Base-by-base conservation (phyloP, 2,797 vertebrate genomes). In the Mormyrus hasselquistii region DNA sequence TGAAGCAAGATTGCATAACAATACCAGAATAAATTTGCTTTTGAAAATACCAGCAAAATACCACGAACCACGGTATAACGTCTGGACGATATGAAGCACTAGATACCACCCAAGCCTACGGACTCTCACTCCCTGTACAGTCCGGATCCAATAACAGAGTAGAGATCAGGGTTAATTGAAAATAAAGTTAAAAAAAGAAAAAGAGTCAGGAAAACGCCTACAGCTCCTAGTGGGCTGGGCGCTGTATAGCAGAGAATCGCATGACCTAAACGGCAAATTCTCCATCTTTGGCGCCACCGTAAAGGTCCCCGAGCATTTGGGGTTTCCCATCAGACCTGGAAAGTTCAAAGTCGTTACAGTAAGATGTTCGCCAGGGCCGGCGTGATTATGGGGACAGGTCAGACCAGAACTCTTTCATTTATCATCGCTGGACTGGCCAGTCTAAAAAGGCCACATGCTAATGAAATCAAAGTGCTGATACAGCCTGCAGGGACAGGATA, bases 331-430 rank as follows among this genome's bases (percentile, higher is more conserved):
- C 73, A 79, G 34, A 79, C 38, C 38, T 44, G 38, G 38, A 84
- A 84, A 84, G 82, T 44, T 84, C 47, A 52, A 49, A 59, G 10
- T 41, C 12, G 34, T 59, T 87, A 91, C 89, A 85, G 79, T 79
- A 84, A 90, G 89, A 92, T 90, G 89, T 86, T 90, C 87, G 88
- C 91, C 91, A 88, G 88, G 89, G 89, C 65, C 90, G 84, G 90
- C 90, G 91, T 94, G 94, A 96, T 93, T 93, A 92, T 94, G 94
- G 93, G 92, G 92, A 92, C 83, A 93, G 94, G 94, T 95, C 94
- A 94, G 92, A 92, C 90, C 90, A 91, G 90, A 93, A 88, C 90
- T 88, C 91, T 92, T 91, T 91, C 93, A 94, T 93, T 94, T 92
- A 91, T 91, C 90, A 91, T 92, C 93, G 93, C 94, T 93, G 93